These are phyloP conservation scores for Agrilus biguttatus DNA, from an alignment of 2,888 invertebrate species.

Conservation along the genomic window DNA sequence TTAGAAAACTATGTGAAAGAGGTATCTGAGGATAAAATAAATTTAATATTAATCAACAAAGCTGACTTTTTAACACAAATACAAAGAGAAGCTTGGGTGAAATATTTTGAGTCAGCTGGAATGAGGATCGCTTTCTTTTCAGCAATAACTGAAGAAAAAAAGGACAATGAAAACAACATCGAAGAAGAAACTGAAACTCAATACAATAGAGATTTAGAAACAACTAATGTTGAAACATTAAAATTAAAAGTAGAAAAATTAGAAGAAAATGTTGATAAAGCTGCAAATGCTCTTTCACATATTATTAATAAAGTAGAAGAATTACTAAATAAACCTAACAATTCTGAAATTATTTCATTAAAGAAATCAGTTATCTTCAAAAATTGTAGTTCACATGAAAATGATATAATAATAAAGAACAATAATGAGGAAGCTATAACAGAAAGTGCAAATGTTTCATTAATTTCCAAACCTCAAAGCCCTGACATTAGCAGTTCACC, in stretches of 20 bases:
- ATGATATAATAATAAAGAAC: background rate
- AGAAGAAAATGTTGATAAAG: slow-evolving; percentile 37
- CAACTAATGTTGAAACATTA: slow-evolving; percentile 26
- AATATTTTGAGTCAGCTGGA: slow-evolving; percentile 59
- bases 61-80: slow-evolving; percentile 75
- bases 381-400: slow-evolving; percentile 1
- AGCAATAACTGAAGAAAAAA: slow-evolving; percentile 49
- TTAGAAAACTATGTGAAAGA: slow-evolving; percentile 76
- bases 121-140: slow-evolving; percentile 83
- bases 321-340: slow-evolving; percentile 1
- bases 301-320: slow-evolving; percentile 38
- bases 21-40: slow-evolving; percentile 53
- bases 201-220: slow-evolving; percentile 10
- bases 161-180: slow-evolving; percentile 13
- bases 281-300: slow-evolving; percentile 39
- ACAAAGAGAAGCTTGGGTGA: slow-evolving; percentile 73
- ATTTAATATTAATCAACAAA: slow-evolving; percentile 85
- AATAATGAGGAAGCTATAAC: background rate
- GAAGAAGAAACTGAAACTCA: slow-evolving; percentile 9
- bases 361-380: slow-evolving; percentile 7
- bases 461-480: too few species aligned
- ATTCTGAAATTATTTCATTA: background rate
- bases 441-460: background rate
- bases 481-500: slow-evolving; percentile 34
- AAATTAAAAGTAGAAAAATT: slow-evolving; percentile 38